Conservation (phyloP, 2,888 invertebrate species). For the Platerodrilus igneus region DNA sequence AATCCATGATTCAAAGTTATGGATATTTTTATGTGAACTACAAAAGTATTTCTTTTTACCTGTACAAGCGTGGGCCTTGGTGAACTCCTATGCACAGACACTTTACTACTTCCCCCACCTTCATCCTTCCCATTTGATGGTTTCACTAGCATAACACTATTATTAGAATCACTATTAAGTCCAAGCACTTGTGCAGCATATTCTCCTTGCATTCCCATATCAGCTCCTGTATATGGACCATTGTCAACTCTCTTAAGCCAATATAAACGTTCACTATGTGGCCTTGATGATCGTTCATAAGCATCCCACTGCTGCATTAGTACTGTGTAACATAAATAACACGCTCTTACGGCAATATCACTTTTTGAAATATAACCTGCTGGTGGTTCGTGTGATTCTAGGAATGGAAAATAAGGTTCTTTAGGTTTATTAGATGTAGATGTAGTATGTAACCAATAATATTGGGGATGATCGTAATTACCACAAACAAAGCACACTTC, state of each 20-base stretch:
- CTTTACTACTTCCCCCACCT: conserved; percentile 15
- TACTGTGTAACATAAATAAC: conserved; percentile 81
- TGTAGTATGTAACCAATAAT: conserved; percentile 60
- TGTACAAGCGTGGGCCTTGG: conserved; percentile 40
- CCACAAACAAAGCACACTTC: conserved; percentile 70
- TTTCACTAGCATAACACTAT: conserved; percentile 26
- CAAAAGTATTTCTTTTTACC: too few relatives aligned
- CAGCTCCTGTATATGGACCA: conserved; percentile 83
- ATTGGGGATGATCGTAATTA: conserved; percentile 60
- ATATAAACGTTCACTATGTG: conserved; percentile 82
- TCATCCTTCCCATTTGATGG: conserved; percentile 39
- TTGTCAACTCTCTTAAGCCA: conserved; percentile 91
- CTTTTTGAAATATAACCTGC: conserved; percentile 55
- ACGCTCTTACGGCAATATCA: conserved; percentile 60
- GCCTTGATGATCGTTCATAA: conserved; percentile 75
- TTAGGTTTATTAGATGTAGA: conserved; percentile 63
- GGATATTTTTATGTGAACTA: too few relatives aligned
- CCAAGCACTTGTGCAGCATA: conserved; percentile 88
- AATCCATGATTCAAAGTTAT: too few relatives aligned
- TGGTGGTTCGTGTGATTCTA: conserved; percentile 85
- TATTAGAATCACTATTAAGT: conserved; percentile 59
- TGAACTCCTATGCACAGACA: conserved; percentile 33
- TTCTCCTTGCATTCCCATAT: conserved; percentile 79
- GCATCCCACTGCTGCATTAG: conserved; percentile 89
- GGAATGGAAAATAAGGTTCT: conserved; percentile 87